These are phyloP conservation scores for Parauchenoglanis ngamensis DNA, from an alignment of 2,797 vertebrate genomes.

Conservation along the genomic window DNA sequence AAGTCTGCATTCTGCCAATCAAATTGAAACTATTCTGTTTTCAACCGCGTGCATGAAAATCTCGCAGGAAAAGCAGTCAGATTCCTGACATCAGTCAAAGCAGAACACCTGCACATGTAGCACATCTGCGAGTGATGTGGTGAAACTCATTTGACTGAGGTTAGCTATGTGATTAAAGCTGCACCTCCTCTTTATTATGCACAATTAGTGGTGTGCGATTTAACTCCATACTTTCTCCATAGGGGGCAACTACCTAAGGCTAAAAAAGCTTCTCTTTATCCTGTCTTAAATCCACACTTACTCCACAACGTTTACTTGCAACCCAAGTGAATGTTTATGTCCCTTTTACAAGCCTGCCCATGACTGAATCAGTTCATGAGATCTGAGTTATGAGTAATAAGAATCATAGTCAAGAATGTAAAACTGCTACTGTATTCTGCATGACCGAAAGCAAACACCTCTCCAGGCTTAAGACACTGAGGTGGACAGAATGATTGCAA, in stretches of 20 bases:
- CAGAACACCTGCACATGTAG: not conserved
- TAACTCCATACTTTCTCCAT: constrained; percentile 10
- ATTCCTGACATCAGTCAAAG: constrained; percentile 4
- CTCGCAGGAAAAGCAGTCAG: not conserved
- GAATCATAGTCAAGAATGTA: not conserved
- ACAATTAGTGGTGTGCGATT: constrained; percentile 39
- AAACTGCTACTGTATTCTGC: not conserved
- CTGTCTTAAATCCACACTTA: constrained; percentile 2
- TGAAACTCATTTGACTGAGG: constrained; percentile 28
- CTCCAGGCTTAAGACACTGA: not conserved
- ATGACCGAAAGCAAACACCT: not conserved
- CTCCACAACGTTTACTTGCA: not conserved
- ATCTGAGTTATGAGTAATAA: not conserved
- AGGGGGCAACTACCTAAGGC: constrained; percentile 35
- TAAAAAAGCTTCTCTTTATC: constrained; percentile 23
- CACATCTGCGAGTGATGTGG: constrained; percentile 31
- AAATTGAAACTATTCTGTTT: not conserved
- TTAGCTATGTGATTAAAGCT: constrained; percentile 37
- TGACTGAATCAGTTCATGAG: not conserved
- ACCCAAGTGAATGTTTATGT: not conserved
- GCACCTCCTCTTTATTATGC: constrained; percentile 34
- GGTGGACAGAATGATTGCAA: not conserved
- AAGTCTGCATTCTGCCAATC: not conserved
- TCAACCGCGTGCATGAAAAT: not conserved
- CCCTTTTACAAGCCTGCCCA: not conserved